Evolutionary conservation across 1,140 invertebrate genomes (phyloP).

Genomic region (Copidosoma floridanum): DNA sequence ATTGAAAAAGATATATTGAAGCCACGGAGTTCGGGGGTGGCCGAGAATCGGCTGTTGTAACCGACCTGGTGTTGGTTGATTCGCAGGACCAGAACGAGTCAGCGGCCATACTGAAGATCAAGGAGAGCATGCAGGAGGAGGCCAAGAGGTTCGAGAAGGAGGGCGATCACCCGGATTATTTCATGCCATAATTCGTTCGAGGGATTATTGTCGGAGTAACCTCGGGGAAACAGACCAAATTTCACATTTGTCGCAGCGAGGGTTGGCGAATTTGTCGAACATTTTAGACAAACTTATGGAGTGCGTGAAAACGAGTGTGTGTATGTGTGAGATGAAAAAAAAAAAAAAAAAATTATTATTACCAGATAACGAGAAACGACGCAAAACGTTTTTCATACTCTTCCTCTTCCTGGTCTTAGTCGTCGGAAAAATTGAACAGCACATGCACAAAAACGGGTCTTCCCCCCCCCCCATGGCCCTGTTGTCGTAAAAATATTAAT

Average conservation of each 20-base stretch:
- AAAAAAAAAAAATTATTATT: constrained; percentile 4
- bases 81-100: constrained; percentile 96
- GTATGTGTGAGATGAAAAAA: too few species aligned
- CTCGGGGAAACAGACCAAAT: constrained; percentile 45
- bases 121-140: constrained; percentile 99
- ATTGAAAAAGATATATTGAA: constrained; percentile 1
- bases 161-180: constrained; percentile 94
- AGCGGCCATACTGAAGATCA: constrained; percentile 98
- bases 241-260: constrained; percentile 26
- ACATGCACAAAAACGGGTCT: not conserved
- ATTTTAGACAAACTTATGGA: not conserved
- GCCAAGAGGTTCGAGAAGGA: constrained; percentile 99
- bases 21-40: constrained; percentile 8
- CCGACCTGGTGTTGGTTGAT: constrained; percentile 62
- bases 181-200: constrained; percentile 77
- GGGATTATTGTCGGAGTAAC: constrained; percentile 44
- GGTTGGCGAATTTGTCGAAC: not conserved
- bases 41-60: constrained; percentile 44
- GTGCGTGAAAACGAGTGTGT: not conserved
- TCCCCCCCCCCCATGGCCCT: too few species aligned
- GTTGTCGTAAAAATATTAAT: too few species aligned
- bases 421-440: not conserved
- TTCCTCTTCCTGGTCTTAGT: constrained; percentile 14
- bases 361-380: constrained; percentile 9
- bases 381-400: too few species aligned